Evolutionary conservation across 2,888 invertebrate genomes (phyloP).

Genomic region (Drosophila fungiperda): DNA sequence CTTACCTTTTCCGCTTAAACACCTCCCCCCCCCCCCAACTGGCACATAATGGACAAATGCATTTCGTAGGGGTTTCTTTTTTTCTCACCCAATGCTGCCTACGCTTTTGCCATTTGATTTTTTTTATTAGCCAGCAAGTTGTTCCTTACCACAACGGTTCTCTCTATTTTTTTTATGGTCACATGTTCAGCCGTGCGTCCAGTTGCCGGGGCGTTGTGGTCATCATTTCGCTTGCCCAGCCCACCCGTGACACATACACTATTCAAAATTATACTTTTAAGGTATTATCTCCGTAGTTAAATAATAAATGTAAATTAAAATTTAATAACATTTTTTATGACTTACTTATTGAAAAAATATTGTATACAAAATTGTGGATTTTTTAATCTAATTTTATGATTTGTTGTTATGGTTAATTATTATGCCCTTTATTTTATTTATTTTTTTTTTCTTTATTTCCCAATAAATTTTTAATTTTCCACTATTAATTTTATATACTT

Average conservation of each 20-base stretch:
- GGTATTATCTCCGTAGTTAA: fast-evolving
- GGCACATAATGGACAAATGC: conserved; percentile 67
- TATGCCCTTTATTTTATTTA: not conserved
- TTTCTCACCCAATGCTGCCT: conserved; percentile 39
- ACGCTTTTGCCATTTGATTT: conserved; percentile 52
- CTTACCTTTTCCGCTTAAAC: conserved; percentile 78
- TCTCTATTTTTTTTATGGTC: conserved; percentile 63
- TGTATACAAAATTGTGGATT: not conserved
- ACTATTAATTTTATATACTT: not conserved
- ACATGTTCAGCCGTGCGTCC: conserved; percentile 68
- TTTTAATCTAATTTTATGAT: not conserved
- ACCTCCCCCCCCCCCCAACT: conserved; percentile 54
- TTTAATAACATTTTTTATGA: not conserved
- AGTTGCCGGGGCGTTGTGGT: conserved; percentile 54
- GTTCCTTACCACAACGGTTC: conserved; percentile 68
- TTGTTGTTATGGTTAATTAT: not conserved
- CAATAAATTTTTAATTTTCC: not conserved
- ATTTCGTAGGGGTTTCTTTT: conserved; percentile 62
- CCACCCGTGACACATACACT: conserved; percentile 15
- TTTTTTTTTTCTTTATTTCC: not conserved
- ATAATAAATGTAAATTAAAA: not conserved
- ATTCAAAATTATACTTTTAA: not conserved
- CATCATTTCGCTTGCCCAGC: conserved; percentile 69
- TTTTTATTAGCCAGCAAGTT: conserved; percentile 73
- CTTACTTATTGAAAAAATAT: not conserved